phyloP scores from a whole-genome alignment of 2,888 invertebrate genomes.

The Cephus pygmeus region DNA sequence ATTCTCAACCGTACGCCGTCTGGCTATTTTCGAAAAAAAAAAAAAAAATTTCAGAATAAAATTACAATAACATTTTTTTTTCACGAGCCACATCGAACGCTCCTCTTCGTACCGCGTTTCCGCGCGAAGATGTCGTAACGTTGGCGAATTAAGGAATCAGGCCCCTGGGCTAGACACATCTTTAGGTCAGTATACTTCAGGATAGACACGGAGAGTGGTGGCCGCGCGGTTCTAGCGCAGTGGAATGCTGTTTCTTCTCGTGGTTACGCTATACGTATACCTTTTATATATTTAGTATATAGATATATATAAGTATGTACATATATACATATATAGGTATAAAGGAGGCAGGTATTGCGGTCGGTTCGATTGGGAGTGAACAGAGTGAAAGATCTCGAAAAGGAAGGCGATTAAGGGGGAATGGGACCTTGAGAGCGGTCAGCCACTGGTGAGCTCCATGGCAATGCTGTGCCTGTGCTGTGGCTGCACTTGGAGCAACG shows the following conservation, averaged over 20 bases:
- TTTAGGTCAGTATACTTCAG: constrained; percentile 52
- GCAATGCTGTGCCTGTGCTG: constrained; percentile 18
- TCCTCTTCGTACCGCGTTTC: too few species aligned
- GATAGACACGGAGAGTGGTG: constrained; percentile 19
- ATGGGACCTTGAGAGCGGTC: constrained; percentile 64
- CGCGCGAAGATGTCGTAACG: too few species aligned
- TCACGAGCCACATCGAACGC: too few species aligned
- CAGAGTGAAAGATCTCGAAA: constrained; percentile 57
- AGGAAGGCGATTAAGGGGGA: constrained; percentile 52
- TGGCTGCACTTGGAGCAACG: constrained; percentile 1
- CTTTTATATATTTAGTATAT: constrained; percentile 8
- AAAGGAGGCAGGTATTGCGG: constrained; percentile 30
- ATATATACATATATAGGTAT: constrained; percentile 11
- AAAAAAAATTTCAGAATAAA: neutral
- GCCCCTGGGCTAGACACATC: constrained; percentile 33
- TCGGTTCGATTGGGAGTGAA: constrained; percentile 50
- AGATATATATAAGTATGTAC: constrained; percentile 4
- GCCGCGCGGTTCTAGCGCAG: constrained; percentile 22
- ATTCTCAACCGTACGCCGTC: neutral
- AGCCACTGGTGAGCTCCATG: constrained; percentile 49
- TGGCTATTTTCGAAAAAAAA: neutral
- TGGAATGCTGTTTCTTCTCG: constrained; percentile 38
- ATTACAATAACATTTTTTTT: too few species aligned
- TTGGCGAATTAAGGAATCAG: too few species aligned
- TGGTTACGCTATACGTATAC: constrained; percentile 8